Evolutionary conservation across 2,888 invertebrate genomes (phyloP).

Genomic region (Sylvicola cinctus): DNA sequence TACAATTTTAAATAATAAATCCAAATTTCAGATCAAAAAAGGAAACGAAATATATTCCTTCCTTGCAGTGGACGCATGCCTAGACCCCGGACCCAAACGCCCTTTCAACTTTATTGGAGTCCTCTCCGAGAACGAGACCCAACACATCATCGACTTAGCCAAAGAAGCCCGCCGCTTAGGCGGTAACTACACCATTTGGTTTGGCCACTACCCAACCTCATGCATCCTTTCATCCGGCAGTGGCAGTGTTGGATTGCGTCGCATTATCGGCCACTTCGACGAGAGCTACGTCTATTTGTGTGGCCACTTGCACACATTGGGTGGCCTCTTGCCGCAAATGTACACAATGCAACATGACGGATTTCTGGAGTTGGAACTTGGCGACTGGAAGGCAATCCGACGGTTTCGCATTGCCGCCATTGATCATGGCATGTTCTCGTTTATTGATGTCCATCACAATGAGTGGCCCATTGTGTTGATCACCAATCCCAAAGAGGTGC

Average conservation of each 20-base stretch:
- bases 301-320: slow-evolving; percentile 76
- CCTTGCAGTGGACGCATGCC: slow-evolving; percentile 68
- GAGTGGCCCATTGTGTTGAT: slow-evolving; percentile 66
- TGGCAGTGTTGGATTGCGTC: slow-evolving; percentile 29
- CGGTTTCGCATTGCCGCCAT: slow-evolving; percentile 68
- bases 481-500: slow-evolving; percentile 79
- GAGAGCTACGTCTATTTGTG: slow-evolving; percentile 60
- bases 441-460: slow-evolving; percentile 53
- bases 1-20: too few relatives aligned
- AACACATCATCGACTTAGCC: slow-evolving; percentile 33
- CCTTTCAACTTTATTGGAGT: slow-evolving; percentile 84
- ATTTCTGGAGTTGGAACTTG: slow-evolving; percentile 69
- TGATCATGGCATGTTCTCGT: slow-evolving; percentile 76
- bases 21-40: slow-evolving; percentile 17
- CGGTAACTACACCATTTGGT: slow-evolving; percentile 49
- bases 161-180: slow-evolving; percentile 28
- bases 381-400: slow-evolving; percentile 83
- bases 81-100: slow-evolving; percentile 65
- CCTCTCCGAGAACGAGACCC: slow-evolving; percentile 34
- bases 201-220: slow-evolving; percentile 85
- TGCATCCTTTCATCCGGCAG: slow-evolving; percentile 44
- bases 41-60: slow-evolving; percentile 52
- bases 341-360: slow-evolving; percentile 68
- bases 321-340: slow-evolving; percentile 61
- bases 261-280: slow-evolving; percentile 34